Conservation (phyloP, 2,797 vertebrate genomes). For the Melanotaenia boesemani region DNA sequence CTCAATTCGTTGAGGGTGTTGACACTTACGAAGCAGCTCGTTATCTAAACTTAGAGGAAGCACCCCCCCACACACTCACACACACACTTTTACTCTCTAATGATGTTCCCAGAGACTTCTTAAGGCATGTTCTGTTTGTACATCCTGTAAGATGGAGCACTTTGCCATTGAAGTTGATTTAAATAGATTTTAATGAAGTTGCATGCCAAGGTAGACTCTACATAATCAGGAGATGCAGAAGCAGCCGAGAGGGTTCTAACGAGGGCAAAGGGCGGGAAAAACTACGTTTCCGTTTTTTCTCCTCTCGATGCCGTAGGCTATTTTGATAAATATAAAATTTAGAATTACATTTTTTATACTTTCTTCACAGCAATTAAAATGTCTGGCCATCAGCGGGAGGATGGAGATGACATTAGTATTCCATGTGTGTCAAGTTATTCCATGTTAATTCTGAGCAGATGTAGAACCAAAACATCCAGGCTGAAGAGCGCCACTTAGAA, state of each 20-base stretch:
- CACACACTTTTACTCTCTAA: constrained; percentile 69
- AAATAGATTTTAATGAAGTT: constrained; percentile 89
- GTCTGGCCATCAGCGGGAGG: constrained; percentile 72
- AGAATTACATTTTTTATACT: constrained; percentile 73
- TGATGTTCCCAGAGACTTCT: constrained; percentile 83
- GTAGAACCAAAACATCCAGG: constrained; percentile 38
- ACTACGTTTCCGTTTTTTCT: constrained; percentile 66
- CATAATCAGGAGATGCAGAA: constrained; percentile 79
- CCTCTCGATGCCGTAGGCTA: constrained; percentile 79
- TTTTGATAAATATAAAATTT: constrained; percentile 85
- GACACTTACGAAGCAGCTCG: constrained; percentile 83
- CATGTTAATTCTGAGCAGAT: constrained; percentile 76
- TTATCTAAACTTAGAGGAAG: constrained; percentile 82
- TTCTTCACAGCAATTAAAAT: constrained; percentile 80
- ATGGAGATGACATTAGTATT: constrained; percentile 79
- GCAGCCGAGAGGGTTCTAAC: constrained; percentile 80
- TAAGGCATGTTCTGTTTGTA: constrained; percentile 52
- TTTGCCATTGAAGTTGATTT: constrained; percentile 86
- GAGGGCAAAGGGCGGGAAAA: constrained; percentile 84
- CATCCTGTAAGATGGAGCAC: constrained; percentile 78
- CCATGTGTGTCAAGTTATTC: constrained; percentile 64
- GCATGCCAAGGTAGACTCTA: constrained; percentile 80
- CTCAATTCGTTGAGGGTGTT: constrained; percentile 78
- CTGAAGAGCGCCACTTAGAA: not conserved
- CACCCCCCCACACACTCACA: constrained; percentile 33